Evolutionary conservation across 2,888 invertebrate species (phyloP), one percentile per base, ranked within the genome.

Genomic region (Lobophora halterata): DNA sequence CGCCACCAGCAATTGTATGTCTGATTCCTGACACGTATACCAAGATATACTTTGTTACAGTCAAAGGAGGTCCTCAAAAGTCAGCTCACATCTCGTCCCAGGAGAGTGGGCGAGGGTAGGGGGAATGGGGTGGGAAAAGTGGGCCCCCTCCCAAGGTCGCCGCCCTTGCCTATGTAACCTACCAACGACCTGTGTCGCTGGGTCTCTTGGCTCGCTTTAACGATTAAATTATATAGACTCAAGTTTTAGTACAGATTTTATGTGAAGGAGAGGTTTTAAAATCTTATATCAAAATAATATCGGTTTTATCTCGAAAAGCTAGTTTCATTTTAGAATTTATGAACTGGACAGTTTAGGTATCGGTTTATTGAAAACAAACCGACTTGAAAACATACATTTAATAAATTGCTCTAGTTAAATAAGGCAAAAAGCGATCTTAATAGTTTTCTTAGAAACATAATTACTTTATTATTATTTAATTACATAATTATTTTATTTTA

Each of bases 121-220:
- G 34, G 52, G 47, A 62, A 58, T 45, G 43, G 38, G 47, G 38
- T 48, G 41, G 52, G 43, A 50, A 47, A 61, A 55, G 49, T 58
- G 62, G 37, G 17, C 28, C 27, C 27, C 32, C 27, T 18, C 58
- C 70, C 86, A 86, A 86, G 85, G 86, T 85, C 85, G 65, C 76
- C 82, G 79, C 73, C 79, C 81, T 76, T 72, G 76, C 66, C 75
- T 74, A 77, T 68, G 71, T 78, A 79, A 75, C 79, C 72, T 71
- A 73, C 72, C 68, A 60, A 58, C 79, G 79, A 78, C 76, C 75
- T 71, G 61, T 58, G 77, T 76, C 79, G 77, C 73, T 71, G 69
- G 69, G 69, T 58, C 68, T 63, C 61, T 43, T 27, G 41, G 53
- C 56, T 63, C 61, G 66, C 66, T 67, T 60, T 66, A 65, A 71